Conservation (phyloP, 2,888 invertebrate species). For the Platypus cylindrus region DNA sequence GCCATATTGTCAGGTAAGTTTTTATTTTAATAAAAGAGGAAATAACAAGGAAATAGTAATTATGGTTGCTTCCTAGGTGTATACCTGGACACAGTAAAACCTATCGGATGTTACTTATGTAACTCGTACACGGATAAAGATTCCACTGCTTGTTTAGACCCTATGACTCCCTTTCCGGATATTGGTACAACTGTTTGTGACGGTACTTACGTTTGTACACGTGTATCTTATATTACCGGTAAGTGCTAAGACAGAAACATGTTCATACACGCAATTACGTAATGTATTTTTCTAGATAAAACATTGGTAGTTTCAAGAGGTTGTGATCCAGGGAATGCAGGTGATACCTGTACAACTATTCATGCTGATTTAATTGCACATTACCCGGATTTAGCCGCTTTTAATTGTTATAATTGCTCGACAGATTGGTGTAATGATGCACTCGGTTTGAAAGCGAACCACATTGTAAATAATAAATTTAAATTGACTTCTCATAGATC, state of each 20-base stretch:
- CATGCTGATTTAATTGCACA: conserved; percentile 6
- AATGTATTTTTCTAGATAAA: conserved; percentile 12
- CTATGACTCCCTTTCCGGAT: conserved; percentile 5
- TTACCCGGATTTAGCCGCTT: conserved; percentile 11
- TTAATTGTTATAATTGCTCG: conserved; percentile 12
- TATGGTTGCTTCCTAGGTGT: no score
- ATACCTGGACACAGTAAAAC: no score
- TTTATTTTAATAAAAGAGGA: no score
- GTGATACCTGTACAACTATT: conserved; percentile 12
- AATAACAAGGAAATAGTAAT: no score
- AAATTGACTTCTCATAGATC: no score
- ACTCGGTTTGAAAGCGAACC: conserved; percentile 8
- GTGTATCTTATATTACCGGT: conserved; percentile 14
- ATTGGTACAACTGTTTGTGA: conserved; percentile 10
- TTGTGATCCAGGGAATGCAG: conserved; percentile 9
- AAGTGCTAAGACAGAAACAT: no score
- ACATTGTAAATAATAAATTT: no score
- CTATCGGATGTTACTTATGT: conserved; percentile 2
- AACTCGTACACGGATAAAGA: conserved; percentile 2
- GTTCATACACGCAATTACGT: no score
- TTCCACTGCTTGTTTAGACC: conserved; percentile 1
- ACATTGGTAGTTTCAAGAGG: conserved; percentile 12
- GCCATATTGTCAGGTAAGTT: no score
- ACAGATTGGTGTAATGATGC: conserved; percentile 10
- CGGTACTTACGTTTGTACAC: conserved; percentile 11